Percentiles rank a stretch among this genome's conserved stretches.
Evolutionary conservation across 2,888 invertebrate species (phyloP).

Genomic region (Diachrysia chrysitis): DNA sequence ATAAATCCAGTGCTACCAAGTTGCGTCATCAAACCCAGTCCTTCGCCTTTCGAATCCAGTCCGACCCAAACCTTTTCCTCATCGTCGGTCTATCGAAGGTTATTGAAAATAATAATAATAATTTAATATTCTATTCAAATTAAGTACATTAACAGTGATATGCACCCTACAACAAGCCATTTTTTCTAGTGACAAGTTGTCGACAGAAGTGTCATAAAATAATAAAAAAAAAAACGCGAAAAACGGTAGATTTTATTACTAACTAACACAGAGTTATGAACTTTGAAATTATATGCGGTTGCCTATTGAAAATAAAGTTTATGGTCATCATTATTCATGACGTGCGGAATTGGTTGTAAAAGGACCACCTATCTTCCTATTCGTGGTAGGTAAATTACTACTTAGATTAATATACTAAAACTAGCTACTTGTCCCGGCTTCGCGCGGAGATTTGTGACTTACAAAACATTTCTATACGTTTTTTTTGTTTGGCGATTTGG

Average conservation of each 20-base stretch:
- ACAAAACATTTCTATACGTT: too few species aligned
- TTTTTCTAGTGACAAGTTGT: constrained; percentile 43
- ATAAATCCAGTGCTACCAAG: too few species aligned
- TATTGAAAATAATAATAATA: too few species aligned
- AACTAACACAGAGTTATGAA: constrained; percentile 9
- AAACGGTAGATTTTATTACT: constrained; percentile 26
- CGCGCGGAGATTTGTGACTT: too few species aligned
- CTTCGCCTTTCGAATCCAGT: too few species aligned
- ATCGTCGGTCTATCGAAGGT: too few species aligned
- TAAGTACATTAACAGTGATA: constrained; percentile 5
- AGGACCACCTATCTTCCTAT: background rate
- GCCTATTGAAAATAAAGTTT: constrained; percentile 2
- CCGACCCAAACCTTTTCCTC: too few species aligned
- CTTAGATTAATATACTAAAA: too few species aligned
- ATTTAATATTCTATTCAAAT: too few species aligned
- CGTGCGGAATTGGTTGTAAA: constrained; percentile 3
- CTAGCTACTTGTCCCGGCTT: too few species aligned
- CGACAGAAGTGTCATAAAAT: constrained; percentile 57
- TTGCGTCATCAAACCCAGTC: too few species aligned
- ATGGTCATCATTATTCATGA: constrained; percentile 5
- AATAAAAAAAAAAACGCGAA: constrained; percentile 27
- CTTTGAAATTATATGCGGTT: constrained; percentile 12
- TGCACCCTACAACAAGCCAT: constrained; percentile 30
- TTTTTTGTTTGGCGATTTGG: too few species aligned
- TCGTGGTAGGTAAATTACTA: background rate